Evolutionary conservation across 30 jellyfish, hydroid and myxozoan species (phyloP).

Genomic region (Calvadosia cruxmelitensis): DNA sequence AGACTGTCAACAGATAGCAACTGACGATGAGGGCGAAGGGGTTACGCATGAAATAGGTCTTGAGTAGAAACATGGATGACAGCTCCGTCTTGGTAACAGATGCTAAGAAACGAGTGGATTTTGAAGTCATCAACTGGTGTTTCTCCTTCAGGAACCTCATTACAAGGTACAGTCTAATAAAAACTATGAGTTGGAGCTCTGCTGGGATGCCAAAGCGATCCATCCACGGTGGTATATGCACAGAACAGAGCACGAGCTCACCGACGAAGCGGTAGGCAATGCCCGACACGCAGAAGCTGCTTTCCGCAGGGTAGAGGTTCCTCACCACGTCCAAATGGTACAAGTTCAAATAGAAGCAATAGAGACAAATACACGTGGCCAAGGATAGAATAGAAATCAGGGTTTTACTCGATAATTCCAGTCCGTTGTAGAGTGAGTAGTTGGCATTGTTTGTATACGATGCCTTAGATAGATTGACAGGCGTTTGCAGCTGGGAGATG

Average conservation of each 20-base stretch:
- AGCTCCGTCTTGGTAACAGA: constrained; percentile 88
- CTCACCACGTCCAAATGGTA: constrained; percentile 41
- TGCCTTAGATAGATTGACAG: constrained; percentile 9
- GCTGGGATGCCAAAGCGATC: constrained; percentile 35
- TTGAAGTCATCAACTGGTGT: constrained; percentile 78
- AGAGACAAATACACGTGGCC: constrained; percentile 33
- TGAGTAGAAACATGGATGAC: constrained; percentile 61
- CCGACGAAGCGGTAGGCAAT: constrained; percentile 16
- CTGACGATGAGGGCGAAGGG: constrained; percentile 59
- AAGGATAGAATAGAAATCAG: constrained; percentile 38
- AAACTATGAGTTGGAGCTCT: constrained; percentile 61
- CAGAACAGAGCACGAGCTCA: constrained; percentile 47
- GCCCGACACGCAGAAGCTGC: constrained; percentile 25
- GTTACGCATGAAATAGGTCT: constrained; percentile 75
- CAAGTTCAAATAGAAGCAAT: constrained; percentile 46
- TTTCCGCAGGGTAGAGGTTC: constrained; percentile 33
- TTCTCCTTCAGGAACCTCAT: constrained; percentile 71
- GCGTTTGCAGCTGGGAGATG: not conserved
- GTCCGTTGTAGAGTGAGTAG: constrained; percentile 22
- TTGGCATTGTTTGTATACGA: constrained; percentile 18
- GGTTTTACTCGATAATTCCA: constrained; percentile 51
- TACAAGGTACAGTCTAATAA: constrained; percentile 50
- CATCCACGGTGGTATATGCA: constrained; percentile 71
- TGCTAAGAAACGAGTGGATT: constrained; percentile 82
- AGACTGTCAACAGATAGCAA: constrained; percentile 39